Conservation (phyloP, 37 sponge, comb jelly and placozoan genomes). For the Axinella damicornis region DNA sequence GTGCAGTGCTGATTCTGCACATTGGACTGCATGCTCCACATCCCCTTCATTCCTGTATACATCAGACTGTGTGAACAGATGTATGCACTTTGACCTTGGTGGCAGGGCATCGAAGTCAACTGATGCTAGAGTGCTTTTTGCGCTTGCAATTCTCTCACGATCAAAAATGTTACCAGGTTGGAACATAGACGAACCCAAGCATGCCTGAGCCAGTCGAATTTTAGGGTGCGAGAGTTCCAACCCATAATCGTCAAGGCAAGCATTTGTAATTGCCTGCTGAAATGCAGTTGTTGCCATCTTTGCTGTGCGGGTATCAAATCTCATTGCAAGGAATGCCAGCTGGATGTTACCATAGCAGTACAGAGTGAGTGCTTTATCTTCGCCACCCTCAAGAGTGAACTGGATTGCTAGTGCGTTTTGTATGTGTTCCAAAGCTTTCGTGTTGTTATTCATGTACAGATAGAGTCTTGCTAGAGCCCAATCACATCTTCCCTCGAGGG, state of each 20-base stretch:
- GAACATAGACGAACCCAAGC: conserved; percentile 4
- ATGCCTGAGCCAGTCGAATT: conserved; percentile 23
- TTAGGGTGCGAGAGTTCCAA: conserved; percentile 6
- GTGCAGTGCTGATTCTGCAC: background rate
- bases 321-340: no score
- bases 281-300: background rate
- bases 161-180: background rate
- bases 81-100: background rate
- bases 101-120: background rate
- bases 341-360: no score
- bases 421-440: no score
- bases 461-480: no score
- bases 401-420: no score
- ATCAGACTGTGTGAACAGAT: conserved; percentile 1
- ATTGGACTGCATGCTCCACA: background rate
- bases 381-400: no score
- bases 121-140: background rate
- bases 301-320: no score
- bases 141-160: background rate
- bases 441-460: no score
- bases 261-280: background rate
- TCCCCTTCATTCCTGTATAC: background rate
- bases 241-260: conserved; percentile 24
- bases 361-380: no score
- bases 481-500: no score